Evolutionary conservation across 1,140 invertebrate species (phyloP).

Genomic region (Asbolus verrucosus): DNA sequence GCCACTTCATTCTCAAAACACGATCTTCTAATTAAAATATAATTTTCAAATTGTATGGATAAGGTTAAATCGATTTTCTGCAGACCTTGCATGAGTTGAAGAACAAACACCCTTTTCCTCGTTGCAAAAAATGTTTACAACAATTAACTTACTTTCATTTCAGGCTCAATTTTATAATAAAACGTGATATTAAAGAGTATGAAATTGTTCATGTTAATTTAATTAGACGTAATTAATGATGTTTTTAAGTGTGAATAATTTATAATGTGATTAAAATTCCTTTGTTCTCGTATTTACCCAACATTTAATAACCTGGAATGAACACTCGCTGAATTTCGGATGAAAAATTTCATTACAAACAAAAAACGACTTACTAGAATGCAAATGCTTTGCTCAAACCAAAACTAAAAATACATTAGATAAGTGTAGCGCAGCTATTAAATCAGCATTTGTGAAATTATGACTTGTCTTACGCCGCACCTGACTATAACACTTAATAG

Average conservation of each 20-base stretch:
- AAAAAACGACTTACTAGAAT: no score
- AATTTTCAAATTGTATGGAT: background rate
- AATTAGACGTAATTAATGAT: conserved; percentile 24
- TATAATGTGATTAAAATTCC: conserved; percentile 22
- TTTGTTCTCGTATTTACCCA: conserved; percentile 12
- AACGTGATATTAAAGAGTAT: conserved; percentile 11
- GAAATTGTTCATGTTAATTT: conserved; percentile 24
- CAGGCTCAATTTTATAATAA: background rate
- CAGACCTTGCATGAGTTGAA: no score
- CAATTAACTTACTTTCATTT: conserved; percentile 1
- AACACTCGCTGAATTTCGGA: background rate
- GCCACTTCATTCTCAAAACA: conserved; percentile 10
- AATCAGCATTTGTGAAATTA: conserved; percentile 15
- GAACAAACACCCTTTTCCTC: conserved; percentile 6
- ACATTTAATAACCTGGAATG: conserved; percentile 24
- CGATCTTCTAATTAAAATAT: conserved; percentile 19
- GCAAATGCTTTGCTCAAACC: background rate
- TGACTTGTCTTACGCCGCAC: conserved; percentile 2
- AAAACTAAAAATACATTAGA: background rate
- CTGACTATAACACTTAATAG: conserved; percentile 9
- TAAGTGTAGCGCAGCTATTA: conserved; percentile 8
- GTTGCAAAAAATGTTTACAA: conserved; percentile 17
- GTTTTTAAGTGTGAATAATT: conserved; percentile 21
- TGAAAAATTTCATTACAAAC: conserved; percentile 11
- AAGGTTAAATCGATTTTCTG: conserved; percentile 23